Conservation (phyloP, 2,888 invertebrate species). For the Drosophila merina region DNA sequence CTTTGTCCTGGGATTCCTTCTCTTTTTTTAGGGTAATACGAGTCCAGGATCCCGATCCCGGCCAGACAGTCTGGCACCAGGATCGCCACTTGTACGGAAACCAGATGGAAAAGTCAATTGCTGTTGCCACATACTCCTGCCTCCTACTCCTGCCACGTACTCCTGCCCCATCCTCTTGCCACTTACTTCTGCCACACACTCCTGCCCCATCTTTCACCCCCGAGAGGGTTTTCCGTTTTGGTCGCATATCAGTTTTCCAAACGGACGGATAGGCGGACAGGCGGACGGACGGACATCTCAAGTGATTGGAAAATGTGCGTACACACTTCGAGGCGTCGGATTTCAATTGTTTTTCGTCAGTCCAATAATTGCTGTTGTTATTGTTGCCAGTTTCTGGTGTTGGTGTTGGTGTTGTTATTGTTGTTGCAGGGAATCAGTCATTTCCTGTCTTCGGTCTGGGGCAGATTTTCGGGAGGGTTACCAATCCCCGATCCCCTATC, state of each 20-base stretch:
- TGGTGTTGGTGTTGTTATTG: constrained; percentile 20
- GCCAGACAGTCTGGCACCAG: constrained; percentile 74
- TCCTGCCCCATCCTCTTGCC: constrained; percentile 31
- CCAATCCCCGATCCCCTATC: constrained; percentile 4
- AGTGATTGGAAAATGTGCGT: constrained; percentile 48
- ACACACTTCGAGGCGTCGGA: constrained; percentile 54
- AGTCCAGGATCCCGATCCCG: constrained; percentile 5
- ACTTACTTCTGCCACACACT: constrained; percentile 23
- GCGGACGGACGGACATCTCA: constrained; percentile 16
- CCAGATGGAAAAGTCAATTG: constrained; percentile 71
- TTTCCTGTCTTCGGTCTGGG: constrained; percentile 57
- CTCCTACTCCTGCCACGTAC: constrained; percentile 11
- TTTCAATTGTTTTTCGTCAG: constrained; percentile 55
- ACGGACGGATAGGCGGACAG: background rate
- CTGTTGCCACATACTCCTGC: constrained; percentile 48
- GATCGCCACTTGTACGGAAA: constrained; percentile 66
- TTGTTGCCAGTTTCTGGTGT: constrained; percentile 10
- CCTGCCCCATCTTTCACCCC: constrained; percentile 11
- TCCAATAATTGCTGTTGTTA: constrained; percentile 31
- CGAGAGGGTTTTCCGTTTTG: constrained; percentile 76
- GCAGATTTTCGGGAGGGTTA: background rate
- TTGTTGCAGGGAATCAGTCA: constrained; percentile 55
- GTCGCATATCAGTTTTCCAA: constrained; percentile 69
- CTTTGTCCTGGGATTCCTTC: background rate
- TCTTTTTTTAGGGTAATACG: constrained; percentile 35